Evolutionary conservation across 2,888 invertebrate genomes (phyloP).

Genomic region (Therioaphis trifolii): DNA sequence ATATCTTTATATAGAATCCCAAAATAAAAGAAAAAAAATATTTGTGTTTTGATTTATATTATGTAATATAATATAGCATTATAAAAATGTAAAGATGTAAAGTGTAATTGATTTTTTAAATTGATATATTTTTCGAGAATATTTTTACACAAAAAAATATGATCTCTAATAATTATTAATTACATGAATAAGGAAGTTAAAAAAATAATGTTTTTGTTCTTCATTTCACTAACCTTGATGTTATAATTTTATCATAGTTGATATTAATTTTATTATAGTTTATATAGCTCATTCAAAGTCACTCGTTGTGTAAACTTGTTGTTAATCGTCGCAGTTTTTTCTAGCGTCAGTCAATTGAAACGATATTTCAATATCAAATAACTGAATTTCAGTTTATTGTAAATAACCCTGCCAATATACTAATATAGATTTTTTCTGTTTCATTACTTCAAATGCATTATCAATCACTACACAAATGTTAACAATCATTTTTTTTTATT

Average conservation of each 20-base stretch:
- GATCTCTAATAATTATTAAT: neutral
- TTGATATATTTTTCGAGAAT: too few species aligned
- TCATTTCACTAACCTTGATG: constrained; percentile 17
- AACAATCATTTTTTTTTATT: neutral
- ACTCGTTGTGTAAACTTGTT: neutral
- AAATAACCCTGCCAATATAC: too few species aligned
- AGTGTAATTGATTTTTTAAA: too few species aligned
- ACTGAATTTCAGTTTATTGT: neutral
- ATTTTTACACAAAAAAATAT: neutral
- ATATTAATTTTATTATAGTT: neutral
- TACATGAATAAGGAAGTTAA: neutral
- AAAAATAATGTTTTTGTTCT: neutral
- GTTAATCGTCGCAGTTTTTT: neutral
- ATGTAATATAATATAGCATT: too few species aligned
- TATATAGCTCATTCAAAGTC: neutral
- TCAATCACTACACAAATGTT: neutral
- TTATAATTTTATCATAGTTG: neutral
- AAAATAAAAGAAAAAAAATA: too few species aligned
- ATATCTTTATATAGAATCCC: too few species aligned
- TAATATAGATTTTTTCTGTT: constrained; percentile 4
- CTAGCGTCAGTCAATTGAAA: constrained; percentile 1
- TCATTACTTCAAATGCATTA: neutral
- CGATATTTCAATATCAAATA: constrained; percentile 10
- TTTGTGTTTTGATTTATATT: too few species aligned
- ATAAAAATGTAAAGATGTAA: too few species aligned